Conservation (phyloP, 1,140 invertebrate genomes). For the Stratiolaelaps scimitus region DNA sequence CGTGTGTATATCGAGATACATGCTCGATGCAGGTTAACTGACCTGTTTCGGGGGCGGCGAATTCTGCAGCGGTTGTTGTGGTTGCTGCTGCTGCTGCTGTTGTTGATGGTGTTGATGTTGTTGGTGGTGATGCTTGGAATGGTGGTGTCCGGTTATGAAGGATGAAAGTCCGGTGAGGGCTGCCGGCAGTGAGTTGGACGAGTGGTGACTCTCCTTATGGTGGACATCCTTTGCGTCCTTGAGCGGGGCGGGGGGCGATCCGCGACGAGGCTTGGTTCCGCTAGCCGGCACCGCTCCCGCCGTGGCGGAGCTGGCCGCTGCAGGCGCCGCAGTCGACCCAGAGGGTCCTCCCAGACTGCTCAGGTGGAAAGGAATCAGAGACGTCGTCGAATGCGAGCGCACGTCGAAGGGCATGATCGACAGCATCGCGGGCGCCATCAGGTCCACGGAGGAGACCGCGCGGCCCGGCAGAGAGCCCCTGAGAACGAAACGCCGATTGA, state of each 20-base stretch:
- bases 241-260: constrained; percentile 15
- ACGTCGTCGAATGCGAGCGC: constrained; percentile 22
- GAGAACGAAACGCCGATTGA: not conserved
- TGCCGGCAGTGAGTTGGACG: constrained; percentile 18
- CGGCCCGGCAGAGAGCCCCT: constrained; percentile 21
- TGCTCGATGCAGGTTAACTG: too few species aligned
- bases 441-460: constrained; percentile 18
- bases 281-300: not conserved
- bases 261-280: constrained; percentile 1
- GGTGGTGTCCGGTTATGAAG: constrained; percentile 21
- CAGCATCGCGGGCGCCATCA: constrained; percentile 26
- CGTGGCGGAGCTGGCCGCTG: not conserved
- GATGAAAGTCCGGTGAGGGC: constrained; percentile 18
- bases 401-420: constrained; percentile 24
- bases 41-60: too few species aligned
- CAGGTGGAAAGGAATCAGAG: constrained; percentile 21
- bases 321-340: constrained; percentile 10
- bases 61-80: not conserved
- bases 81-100: not conserved
- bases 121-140: constrained; percentile 2
- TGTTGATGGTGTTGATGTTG: constrained; percentile 7
- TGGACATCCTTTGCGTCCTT: not conserved
- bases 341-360: constrained; percentile 24
- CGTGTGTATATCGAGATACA: too few species aligned
- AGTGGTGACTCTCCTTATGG: not conserved